phyloP scores from a whole-genome alignment of 2,113 vertebrate genomes.

The Peucedramus taeniatus region DNA sequence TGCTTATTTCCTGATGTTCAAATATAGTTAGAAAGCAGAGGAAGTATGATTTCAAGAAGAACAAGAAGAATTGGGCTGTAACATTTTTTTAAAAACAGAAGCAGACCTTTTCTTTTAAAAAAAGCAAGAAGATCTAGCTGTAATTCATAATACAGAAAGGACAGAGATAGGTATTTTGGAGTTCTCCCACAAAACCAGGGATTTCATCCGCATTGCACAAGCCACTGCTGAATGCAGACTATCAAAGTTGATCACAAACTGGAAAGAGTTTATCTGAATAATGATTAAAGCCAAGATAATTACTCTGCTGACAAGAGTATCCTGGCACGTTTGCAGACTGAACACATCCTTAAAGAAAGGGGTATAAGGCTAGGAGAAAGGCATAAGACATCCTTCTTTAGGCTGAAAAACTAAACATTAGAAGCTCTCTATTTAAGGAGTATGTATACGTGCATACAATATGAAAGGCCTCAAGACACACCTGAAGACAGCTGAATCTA shows the following conservation, averaged over 20 bases:
- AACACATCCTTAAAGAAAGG: background rate
- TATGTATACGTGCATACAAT: background rate
- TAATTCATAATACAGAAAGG: background rate
- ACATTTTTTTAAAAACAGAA: background rate
- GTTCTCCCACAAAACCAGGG: background rate
- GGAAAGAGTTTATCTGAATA: background rate
- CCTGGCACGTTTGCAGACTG: background rate
- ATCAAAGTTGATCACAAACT: background rate
- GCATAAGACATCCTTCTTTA: background rate
- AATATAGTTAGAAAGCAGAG: background rate
- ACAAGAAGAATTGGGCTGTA: background rate
- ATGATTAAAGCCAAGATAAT: background rate
- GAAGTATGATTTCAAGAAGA: background rate
- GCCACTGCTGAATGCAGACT: background rate
- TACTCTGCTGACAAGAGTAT: background rate
- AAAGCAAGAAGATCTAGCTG: background rate
- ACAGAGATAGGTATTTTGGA: background rate
- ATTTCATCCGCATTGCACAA: background rate
- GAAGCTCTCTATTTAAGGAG: background rate
- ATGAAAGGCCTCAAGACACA: background rate
- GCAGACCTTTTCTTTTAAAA: background rate
- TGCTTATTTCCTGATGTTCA: background rate
- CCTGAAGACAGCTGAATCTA: background rate
- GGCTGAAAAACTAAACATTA: background rate
- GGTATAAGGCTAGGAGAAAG: background rate